Base-by-base conservation (phyloP, 1,140 invertebrate genomes). In the Sarcophaga peregrina region DNA sequence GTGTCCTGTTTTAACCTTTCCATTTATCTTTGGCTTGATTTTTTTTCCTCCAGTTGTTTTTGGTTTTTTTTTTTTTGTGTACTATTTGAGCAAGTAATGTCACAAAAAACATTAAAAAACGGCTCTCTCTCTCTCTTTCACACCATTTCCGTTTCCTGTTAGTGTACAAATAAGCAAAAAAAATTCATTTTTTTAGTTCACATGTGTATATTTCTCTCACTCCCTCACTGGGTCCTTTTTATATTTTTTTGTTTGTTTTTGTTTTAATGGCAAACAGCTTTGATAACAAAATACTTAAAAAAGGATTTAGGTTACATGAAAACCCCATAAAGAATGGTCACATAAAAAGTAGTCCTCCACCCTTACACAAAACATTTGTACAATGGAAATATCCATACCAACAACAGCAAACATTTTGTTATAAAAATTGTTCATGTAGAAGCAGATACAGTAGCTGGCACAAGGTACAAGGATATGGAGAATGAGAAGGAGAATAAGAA, bases 211-310 rank as follows among this genome's bases (percentile, higher is more conserved):
- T 68, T 25, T 68, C 20, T 68, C 62, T 68, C 25, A 37, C 25
- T 37, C 25, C 25, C 25, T 37, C 4, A 37, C 25, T 37, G 4
- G 25, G 25, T 37, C n/a, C 17, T 20, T n/a, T 62, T 13, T 62
- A 68, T 68, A 46, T 54, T 81, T 52, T 37, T 81, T 81, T 62
- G 3, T 58, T 81, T 62, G 54, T 80, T 54, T 68, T 54, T 62
- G 58, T 81, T 81, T 58, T 81, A 62, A 62, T 81, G 80, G 52
- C 80, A 81, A 81, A 58, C 52, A 81, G 58, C 80, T 81, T 81
- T 81, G 52, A 81, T 62, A 81, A 62, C 80, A 81, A 81, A 62
- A 81, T 62, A 81, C 58, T 81, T 68, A 81, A 81, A 62, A 68
- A 81, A 50, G 75, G 75, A 78, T 78, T 78, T 78, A 78, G 75